Evolutionary conservation across 2,888 invertebrate species (phyloP).

Genomic region (Hedychridium roseum): DNA sequence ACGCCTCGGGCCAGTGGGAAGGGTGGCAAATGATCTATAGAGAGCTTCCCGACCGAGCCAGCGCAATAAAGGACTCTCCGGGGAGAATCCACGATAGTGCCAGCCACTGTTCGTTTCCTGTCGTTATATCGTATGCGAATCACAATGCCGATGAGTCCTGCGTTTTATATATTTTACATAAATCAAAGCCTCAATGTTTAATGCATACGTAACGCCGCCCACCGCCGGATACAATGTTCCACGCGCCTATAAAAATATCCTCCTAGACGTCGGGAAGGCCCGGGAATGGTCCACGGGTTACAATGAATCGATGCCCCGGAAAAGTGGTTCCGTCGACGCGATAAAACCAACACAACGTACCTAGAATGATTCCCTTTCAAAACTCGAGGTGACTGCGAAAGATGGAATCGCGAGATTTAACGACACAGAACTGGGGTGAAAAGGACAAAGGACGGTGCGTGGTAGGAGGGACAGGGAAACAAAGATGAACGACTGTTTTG

Average conservation of each 20-base stretch:
- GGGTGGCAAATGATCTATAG: constrained; percentile 28
- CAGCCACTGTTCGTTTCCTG: constrained; percentile 8
- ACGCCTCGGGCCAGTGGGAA: no score
- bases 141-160: no score
- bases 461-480: constrained; percentile 27
- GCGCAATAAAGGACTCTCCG: constrained; percentile 22
- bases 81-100: constrained; percentile 18
- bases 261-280: not conserved
- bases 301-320: not conserved
- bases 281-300: no score
- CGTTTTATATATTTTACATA: no score
- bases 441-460: constrained; percentile 23
- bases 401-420: constrained; percentile 6
- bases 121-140: no score
- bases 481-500: constrained; percentile 46
- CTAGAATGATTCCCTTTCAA: no score
- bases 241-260: constrained; percentile 1
- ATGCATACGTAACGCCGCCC: no score
- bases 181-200: no score
- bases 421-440: constrained; percentile 10
- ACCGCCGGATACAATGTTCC: constrained; percentile 2
- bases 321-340: constrained; percentile 19
- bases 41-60: constrained; percentile 16
- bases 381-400: constrained; percentile 24
- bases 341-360: constrained; percentile 20